These are phyloP conservation scores for Temnothorax rugatulus DNA, from an alignment of 2,888 invertebrate genomes.

Conservation along the genomic window DNA sequence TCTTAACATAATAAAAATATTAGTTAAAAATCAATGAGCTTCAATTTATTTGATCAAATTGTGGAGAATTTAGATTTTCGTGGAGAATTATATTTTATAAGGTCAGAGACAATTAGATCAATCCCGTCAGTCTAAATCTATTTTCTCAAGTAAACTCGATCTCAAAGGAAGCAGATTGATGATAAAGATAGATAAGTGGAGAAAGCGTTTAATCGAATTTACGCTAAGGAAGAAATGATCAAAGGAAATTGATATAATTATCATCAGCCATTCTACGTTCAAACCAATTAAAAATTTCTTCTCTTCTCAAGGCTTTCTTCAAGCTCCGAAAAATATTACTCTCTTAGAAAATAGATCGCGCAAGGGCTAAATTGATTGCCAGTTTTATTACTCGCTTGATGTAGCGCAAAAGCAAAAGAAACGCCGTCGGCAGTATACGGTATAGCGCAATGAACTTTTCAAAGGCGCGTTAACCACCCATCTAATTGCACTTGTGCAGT, in stretches of 20 bases:
- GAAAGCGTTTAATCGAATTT: neutral
- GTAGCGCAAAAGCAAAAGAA: conserved; percentile 27
- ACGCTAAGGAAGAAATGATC: neutral
- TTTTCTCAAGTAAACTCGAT: neutral
- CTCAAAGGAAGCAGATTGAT: neutral
- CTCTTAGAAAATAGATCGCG: neutral
- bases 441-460: conserved; percentile 59
- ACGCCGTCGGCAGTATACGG: neutral
- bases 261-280: neutral
- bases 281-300: conserved; percentile 1
- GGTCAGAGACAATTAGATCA: neutral
- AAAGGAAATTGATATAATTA: neutral
- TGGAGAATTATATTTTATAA: neutral
- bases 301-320: neutral
- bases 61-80: neutral
- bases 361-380: conserved; percentile 3
- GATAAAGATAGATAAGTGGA: neutral
- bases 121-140: neutral
- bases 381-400: conserved; percentile 35
- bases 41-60: neutral
- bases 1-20: neutral
- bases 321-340: neutral
- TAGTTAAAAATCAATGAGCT: neutral
- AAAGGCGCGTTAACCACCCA: conserved; percentile 61
- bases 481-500: conserved; percentile 63